Conservation (phyloP, 2,888 invertebrate species). For the Vesta saturnalis region DNA sequence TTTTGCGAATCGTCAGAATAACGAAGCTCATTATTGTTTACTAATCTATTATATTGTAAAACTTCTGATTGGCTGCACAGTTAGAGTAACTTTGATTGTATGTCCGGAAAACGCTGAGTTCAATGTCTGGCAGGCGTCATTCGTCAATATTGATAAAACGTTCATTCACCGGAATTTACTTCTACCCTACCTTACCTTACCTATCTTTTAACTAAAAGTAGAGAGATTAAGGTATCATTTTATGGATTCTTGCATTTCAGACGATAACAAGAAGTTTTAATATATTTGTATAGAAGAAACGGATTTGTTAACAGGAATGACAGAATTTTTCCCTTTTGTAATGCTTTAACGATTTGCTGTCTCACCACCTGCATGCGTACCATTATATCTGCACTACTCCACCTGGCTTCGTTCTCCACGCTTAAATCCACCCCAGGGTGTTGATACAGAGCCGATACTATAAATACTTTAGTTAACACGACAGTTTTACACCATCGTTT, state of each 20-base stretch:
- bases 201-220: slow-evolving; percentile 18
- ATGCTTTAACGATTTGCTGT: slow-evolving; percentile 31
- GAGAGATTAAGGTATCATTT: slow-evolving; percentile 29
- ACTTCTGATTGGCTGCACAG: slow-evolving; percentile 17
- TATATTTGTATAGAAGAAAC: slow-evolving; percentile 24
- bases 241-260: slow-evolving; percentile 19
- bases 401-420: slow-evolving; percentile 29
- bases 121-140: slow-evolving; percentile 29
- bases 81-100: slow-evolving; percentile 26
- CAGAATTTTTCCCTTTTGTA: slow-evolving; percentile 35
- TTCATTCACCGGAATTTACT: slow-evolving; percentile 34
- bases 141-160: slow-evolving; percentile 35
- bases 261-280: slow-evolving; percentile 18
- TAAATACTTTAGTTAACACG: slow-evolving; percentile 37
- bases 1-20: neutral
- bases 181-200: slow-evolving; percentile 17
- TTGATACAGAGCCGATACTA: slow-evolving; percentile 23
- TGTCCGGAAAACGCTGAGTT: slow-evolving; percentile 26
- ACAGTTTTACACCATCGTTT: slow-evolving; percentile 37
- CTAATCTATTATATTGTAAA: neutral
- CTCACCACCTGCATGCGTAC: slow-evolving; percentile 34
- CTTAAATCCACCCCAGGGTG: slow-evolving; percentile 30
- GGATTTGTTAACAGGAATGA: slow-evolving; percentile 33
- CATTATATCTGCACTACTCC: slow-evolving; percentile 29
- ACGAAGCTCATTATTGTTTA: slow-evolving; percentile 7